Conservation (phyloP, 2,888 invertebrate genomes). For the Labia minor region DNA sequence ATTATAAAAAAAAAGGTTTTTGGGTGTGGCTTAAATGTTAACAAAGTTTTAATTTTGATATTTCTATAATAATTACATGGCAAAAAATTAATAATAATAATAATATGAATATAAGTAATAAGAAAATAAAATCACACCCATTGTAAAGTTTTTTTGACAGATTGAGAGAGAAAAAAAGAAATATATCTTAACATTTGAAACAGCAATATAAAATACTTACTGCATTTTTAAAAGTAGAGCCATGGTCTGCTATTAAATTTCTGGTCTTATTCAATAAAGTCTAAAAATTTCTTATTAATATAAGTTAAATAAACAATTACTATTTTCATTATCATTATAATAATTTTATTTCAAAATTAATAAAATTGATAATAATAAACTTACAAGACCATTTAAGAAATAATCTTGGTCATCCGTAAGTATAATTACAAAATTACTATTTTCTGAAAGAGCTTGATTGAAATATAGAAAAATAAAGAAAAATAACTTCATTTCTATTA, state of each 20-base stretch:
- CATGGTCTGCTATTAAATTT: constrained; percentile 49
- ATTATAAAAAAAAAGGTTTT: too few relatives aligned
- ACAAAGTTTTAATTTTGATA: too few relatives aligned
- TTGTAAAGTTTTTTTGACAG: too few relatives aligned
- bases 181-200: too few relatives aligned
- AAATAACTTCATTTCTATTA: background rate
- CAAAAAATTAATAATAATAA: too few relatives aligned
- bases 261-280: constrained; percentile 54
- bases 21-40: too few relatives aligned
- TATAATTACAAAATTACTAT: constrained; percentile 59
- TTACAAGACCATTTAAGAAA: constrained; percentile 64
- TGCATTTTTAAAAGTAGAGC: constrained; percentile 60
- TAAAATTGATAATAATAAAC: constrained; percentile 28
- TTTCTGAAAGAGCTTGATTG: constrained; percentile 35
- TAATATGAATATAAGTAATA: too few relatives aligned
- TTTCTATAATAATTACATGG: too few relatives aligned
- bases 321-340: constrained; percentile 34
- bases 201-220: too few relatives aligned
- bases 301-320: constrained; percentile 31
- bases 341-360: constrained; percentile 33
- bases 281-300: constrained; percentile 39
- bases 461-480: background rate
- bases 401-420: constrained; percentile 80
- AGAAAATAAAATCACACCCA: too few relatives aligned
- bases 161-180: too few relatives aligned